Percentiles rank a stretch among this genome's conserved stretches.
phyloP scores from a whole-genome alignment of 2,888 invertebrate species.

The Polydrusus cervinus region DNA sequence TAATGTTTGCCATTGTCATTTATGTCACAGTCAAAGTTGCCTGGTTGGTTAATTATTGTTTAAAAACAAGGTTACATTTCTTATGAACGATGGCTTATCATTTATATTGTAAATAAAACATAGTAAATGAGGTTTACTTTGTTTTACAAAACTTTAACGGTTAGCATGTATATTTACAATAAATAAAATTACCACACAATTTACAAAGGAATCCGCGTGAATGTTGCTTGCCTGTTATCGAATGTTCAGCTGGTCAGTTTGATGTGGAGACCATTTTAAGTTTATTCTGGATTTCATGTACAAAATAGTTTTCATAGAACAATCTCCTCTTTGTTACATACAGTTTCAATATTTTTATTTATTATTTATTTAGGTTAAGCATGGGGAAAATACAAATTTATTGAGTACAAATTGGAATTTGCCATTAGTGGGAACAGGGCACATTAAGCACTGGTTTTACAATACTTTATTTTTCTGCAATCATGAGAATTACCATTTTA shows the following conservation, averaged over 20 bases:
- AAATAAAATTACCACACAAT: not conserved
- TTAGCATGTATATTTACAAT: not conserved
- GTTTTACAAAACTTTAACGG: no score
- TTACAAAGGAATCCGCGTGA: slow-evolving; percentile 60
- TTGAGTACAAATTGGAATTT: not conserved
- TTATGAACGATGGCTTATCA: no score
- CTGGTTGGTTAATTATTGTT: no score
- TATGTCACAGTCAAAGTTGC: no score
- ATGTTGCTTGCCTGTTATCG: slow-evolving; percentile 63
- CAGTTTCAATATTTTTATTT: slow-evolving; percentile 41
- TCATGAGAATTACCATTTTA: no score
- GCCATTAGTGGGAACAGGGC: no score
- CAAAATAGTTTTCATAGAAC: slow-evolving; percentile 55
- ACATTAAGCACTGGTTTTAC: no score
- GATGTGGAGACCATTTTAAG: slow-evolving; percentile 57
- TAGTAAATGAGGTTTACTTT: no score
- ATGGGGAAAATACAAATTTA: slow-evolving; percentile 26
- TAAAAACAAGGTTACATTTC: no score
- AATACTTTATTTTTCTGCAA: no score
- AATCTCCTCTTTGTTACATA: slow-evolving; percentile 44
- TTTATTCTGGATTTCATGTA: slow-evolving; percentile 55
- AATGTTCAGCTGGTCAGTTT: slow-evolving; percentile 66
- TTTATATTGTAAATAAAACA: no score
- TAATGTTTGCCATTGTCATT: no score
- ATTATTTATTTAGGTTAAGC: slow-evolving; percentile 49